Percentiles rank a stretch among this genome's conserved stretches.
phyloP scores from a whole-genome alignment of 2,113 vertebrate genomes.

The Eudyptes chrysolophus region DNA sequence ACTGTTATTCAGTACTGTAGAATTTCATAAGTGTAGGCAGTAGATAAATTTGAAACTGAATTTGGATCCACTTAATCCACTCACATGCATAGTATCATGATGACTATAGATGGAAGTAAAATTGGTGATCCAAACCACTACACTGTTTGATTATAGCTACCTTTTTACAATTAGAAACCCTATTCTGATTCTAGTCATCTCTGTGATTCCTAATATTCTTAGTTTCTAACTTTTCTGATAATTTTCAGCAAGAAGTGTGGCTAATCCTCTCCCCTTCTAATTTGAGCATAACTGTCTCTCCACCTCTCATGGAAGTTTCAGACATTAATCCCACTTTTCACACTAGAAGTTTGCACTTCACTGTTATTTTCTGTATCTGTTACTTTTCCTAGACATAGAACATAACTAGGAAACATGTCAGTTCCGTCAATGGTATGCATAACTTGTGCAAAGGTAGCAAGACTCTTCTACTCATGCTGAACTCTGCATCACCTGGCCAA shows the following conservation, averaged over 20 bases:
- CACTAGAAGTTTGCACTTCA: background rate
- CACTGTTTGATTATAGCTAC: background rate
- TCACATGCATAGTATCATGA: background rate
- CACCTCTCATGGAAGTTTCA: background rate
- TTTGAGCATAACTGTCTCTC: background rate
- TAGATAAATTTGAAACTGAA: background rate
- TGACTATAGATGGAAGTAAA: background rate
- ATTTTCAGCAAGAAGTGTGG: background rate
- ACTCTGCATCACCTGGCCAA: background rate
- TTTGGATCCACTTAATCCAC: background rate
- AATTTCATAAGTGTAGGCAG: background rate
- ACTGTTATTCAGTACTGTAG: background rate
- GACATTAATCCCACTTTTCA: background rate
- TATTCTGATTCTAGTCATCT: background rate
- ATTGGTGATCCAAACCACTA: background rate
- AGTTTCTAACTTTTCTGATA: background rate
- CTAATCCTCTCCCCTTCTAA: background rate
- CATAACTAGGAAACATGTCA: background rate
- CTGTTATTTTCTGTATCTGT: background rate
- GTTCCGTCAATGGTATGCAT: fast-evolving
- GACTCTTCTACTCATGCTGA: background rate
- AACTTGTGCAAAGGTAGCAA: background rate
- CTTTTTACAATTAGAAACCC: background rate
- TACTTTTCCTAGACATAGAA: background rate
- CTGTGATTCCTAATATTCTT: background rate